A percentile compares a stretch with the other conserved stretches of the same genome.
Conservation (phyloP, 2,888 invertebrate genomes). For the Lordiphosa fenestrarum region DNA sequence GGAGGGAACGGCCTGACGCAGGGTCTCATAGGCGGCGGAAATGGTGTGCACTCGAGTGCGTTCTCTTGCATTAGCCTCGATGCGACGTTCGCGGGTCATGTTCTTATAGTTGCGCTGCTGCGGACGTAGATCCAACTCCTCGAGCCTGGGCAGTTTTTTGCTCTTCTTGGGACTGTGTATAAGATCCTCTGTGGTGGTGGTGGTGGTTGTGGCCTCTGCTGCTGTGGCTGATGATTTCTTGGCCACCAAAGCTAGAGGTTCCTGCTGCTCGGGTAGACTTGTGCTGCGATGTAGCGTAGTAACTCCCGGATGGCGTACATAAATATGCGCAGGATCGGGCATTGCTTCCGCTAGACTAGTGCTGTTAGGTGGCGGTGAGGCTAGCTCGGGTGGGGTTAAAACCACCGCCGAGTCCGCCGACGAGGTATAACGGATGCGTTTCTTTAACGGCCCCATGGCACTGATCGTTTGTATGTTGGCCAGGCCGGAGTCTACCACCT, state of each 20-base stretch:
- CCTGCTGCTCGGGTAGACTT: slow-evolving; percentile 81
- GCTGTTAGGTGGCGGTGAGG: slow-evolving; percentile 80
- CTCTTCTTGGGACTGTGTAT: slow-evolving; percentile 14
- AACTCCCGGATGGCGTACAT: slow-evolving; percentile 79
- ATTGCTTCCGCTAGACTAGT: slow-evolving; percentile 69
- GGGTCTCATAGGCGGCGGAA: slow-evolving; percentile 95
- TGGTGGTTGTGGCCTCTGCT: too few species aligned
- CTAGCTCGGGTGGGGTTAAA: slow-evolving; percentile 67
- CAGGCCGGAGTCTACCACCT: slow-evolving; percentile 80
- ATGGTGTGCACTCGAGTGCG: slow-evolving; percentile 96
- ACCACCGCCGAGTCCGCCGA: slow-evolving; percentile 72
- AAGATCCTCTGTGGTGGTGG: too few species aligned
- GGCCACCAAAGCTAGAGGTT: slow-evolving; percentile 84
- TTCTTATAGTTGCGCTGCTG: slow-evolving; percentile 96
- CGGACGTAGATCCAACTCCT: slow-evolving; percentile 72
- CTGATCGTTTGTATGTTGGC: slow-evolving; percentile 4
- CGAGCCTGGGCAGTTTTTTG: slow-evolving; percentile 13
- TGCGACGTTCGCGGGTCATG: slow-evolving; percentile 94
- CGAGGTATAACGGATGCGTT: slow-evolving; percentile 84
- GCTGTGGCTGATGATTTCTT: slow-evolving; percentile 61
- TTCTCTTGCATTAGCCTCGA: slow-evolving; percentile 96
- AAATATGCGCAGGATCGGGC: slow-evolving; percentile 81
- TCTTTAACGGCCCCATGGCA: slow-evolving; percentile 84
- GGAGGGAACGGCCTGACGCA: slow-evolving; percentile 91
- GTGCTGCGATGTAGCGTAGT: slow-evolving; percentile 78